These are phyloP conservation scores for Noctua janthe DNA, from an alignment of 2,888 invertebrate species.

Conservation along the genomic window DNA sequence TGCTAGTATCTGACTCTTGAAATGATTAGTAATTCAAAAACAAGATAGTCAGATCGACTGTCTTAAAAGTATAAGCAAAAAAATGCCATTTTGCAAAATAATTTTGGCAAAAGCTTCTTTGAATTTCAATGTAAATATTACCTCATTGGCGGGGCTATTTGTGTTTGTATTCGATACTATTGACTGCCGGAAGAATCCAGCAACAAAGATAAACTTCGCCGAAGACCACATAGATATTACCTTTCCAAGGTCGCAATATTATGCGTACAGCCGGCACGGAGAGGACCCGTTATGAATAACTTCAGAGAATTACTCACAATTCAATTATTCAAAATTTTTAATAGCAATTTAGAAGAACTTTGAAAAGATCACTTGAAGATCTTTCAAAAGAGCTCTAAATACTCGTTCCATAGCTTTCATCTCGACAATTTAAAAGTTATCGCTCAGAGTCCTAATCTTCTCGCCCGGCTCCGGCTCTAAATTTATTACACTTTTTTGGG, in stretches of 20 bases:
- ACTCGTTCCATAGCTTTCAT: conserved; percentile 8
- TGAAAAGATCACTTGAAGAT: conserved; percentile 8
- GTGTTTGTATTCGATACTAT: not conserved
- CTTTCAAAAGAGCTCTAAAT: conserved; percentile 15
- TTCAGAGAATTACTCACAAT: conserved; percentile 15
- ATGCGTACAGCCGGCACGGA: too few species aligned
- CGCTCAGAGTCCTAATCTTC: not conserved
- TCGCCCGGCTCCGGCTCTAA: not conserved
- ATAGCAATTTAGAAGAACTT: conserved; percentile 3
- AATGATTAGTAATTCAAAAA: not conserved
- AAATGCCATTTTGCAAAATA: not conserved
- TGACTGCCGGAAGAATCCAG: conserved; percentile 13
- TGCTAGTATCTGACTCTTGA: not conserved
- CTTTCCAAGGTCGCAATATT: not conserved
- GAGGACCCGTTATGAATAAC: conserved; percentile 12
- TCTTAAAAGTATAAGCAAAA: not conserved
- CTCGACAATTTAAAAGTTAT: conserved; percentile 17
- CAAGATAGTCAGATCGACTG: not conserved
- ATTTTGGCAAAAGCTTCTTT: not conserved
- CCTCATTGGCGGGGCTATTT: not conserved
- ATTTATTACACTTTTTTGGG: conserved; percentile 16
- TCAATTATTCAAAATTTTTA: conserved; percentile 21
- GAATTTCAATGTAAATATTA: conserved; percentile 17
- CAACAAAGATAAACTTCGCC: not conserved
- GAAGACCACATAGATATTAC: not conserved